Base-by-base conservation (phyloP, 1,140 invertebrate species). In the Mizuhopecten yessoensis region DNA sequence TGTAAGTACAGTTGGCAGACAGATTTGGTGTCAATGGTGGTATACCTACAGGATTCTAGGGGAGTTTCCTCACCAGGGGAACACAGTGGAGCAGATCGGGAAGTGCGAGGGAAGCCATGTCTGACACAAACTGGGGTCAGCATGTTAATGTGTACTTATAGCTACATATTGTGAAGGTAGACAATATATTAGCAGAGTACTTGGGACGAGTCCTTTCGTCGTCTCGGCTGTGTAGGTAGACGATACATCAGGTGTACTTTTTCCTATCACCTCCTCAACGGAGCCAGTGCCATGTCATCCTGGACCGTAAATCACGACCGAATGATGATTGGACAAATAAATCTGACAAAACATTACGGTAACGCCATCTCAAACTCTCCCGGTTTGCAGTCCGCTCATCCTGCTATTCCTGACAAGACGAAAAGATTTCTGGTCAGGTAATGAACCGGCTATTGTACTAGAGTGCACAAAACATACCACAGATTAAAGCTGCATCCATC, bases 201-300 rank as follows among this genome's bases (percentile, higher is more conserved):
- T 75, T 29, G 1, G 29, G 57, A 75, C 23, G 57, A 75, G 23
- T 75, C 57, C 57, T 75, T n/a, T 75, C 57, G 0, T 29, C 11
- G 57, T 75, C 57, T 9, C 9, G 29, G n/a, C 5, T 75, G 23
- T n/a, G 57, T 75, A 75, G 57, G 57, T 75, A 75, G 57, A 75
- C 23, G n/a, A 75, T 75, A 75, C n/a, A 29, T 75, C 57, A 75
- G 23, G 57, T 75, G 57, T 75, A 75, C 57, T 29, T 75, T 75
- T 17, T 3, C n/a, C 57, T 29, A 5, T 29, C 23, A 75, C 2
- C 57, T 29, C 57, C 9, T 29, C 11, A 5, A 75, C n/a, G 1
- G 57, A 29, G 57, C 57, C 57, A 75, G n/a, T 29, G n/a, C 11
- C 9, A 75, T 75, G 57, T 75, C n/a, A 75, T 29, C n/a, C 57